These are phyloP conservation scores for Tachyglossus aculeatus DNA, from an alignment of 2,797 vertebrate genomes.

Conservation along the genomic window DNA sequence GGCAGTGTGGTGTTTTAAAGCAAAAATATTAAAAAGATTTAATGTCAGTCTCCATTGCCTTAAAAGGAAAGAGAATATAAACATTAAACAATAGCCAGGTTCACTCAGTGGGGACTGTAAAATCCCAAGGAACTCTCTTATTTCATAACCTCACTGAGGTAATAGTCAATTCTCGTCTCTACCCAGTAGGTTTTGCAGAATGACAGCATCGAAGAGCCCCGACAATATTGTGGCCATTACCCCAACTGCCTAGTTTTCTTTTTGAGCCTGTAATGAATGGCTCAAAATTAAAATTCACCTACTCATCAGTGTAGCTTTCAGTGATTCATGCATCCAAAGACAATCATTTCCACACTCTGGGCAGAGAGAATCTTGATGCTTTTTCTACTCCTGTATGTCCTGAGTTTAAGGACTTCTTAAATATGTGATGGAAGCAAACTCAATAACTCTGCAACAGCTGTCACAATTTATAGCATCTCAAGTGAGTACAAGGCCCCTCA, in stretches of 20 bases:
- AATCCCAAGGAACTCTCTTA: slow-evolving; percentile 30
- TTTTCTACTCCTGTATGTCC: slow-evolving; percentile 1
- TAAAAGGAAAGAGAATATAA: slow-evolving; percentile 26
- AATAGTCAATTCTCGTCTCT: not conserved
- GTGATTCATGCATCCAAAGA: slow-evolving; percentile 28
- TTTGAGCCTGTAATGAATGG: slow-evolving; percentile 9
- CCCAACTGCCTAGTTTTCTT: slow-evolving; percentile 40
- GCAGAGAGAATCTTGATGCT: not conserved
- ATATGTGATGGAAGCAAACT: not conserved
- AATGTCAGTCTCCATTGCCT: slow-evolving; percentile 22
- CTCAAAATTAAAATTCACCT: slow-evolving; percentile 16
- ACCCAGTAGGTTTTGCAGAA: slow-evolving; percentile 22
- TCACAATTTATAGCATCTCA: not conserved
- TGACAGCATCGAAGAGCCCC: not conserved
- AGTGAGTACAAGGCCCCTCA: not conserved
- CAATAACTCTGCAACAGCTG: not conserved
- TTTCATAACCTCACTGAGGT: slow-evolving; percentile 30
- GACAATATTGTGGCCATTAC: slow-evolving; percentile 12
- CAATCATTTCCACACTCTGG: slow-evolving; percentile 10
- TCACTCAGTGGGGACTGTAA: slow-evolving; percentile 17
- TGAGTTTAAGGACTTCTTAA: not conserved
- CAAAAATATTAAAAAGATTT: slow-evolving; percentile 34
- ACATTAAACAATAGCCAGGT: slow-evolving; percentile 16
- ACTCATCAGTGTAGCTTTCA: not conserved
- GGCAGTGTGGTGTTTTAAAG: slow-evolving; percentile 39